Conservation (phyloP, 2,888 invertebrate genomes). For the Camponotus fellah region DNA sequence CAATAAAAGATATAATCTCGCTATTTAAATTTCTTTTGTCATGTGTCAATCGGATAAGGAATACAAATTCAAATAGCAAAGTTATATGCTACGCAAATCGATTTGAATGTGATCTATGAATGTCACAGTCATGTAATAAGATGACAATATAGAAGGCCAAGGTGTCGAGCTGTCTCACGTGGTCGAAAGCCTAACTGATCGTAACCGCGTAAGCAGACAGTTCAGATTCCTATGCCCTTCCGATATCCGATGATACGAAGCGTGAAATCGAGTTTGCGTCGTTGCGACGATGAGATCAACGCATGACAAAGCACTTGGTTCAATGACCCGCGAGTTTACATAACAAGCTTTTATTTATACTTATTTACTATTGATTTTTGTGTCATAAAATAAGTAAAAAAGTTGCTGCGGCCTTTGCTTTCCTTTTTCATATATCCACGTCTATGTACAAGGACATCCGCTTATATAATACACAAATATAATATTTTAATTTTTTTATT, state of each 20-base stretch:
- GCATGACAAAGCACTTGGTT: constrained; percentile 73
- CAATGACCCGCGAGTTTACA: constrained; percentile 68
- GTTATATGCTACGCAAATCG: constrained; percentile 44
- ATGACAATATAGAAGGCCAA: constrained; percentile 70
- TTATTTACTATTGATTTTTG: constrained; percentile 46
- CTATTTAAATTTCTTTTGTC: neutral
- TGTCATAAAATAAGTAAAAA: constrained; percentile 28
- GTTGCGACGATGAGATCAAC: constrained; percentile 77
- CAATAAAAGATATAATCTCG: neutral
- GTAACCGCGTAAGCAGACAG: constrained; percentile 73
- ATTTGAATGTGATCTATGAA: constrained; percentile 59
- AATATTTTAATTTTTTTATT: neutral
- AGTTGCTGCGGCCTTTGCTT: neutral
- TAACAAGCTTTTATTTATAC: constrained; percentile 69
- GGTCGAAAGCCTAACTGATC: constrained; percentile 73
- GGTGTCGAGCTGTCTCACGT: constrained; percentile 73
- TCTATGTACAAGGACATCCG: neutral
- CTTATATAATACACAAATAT: neutral
- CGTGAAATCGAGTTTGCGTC: constrained; percentile 81
- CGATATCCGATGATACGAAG: constrained; percentile 72
- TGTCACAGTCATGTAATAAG: constrained; percentile 62
- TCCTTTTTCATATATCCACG: neutral
- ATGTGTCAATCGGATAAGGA: constrained; percentile 16
- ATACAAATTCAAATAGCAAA: constrained; percentile 28
- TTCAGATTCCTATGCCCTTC: constrained; percentile 72